Percentiles rank a stretch among this genome's conserved stretches.
Conservation (phyloP, 2,888 invertebrate species). For the Diadromus collaris region DNA sequence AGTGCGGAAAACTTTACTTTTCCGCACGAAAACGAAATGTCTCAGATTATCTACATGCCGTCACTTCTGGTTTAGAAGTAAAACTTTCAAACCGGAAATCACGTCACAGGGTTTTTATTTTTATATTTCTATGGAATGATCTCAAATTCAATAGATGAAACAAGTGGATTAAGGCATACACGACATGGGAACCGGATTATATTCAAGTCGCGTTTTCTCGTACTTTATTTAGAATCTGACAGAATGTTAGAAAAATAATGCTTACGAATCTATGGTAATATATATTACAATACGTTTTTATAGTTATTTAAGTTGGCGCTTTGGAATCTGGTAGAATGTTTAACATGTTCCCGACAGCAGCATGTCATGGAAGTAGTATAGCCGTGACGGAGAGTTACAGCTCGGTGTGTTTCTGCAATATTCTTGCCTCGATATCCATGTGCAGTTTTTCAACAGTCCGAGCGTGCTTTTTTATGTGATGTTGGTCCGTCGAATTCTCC, state of each 20-base stretch:
- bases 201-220: slow-evolving; percentile 1
- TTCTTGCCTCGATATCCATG: slow-evolving; percentile 88
- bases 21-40: too few relatives aligned
- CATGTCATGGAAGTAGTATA: slow-evolving; percentile 3
- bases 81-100: too few relatives aligned
- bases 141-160: neutral
- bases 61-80: too few relatives aligned
- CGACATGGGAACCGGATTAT: neutral
- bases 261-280: slow-evolving; percentile 31
- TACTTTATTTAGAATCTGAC: slow-evolving; percentile 26
- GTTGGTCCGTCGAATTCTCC: slow-evolving; percentile 80
- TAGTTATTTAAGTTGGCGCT: neutral
- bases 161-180: neutral
- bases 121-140: neutral
- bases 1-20: too few relatives aligned
- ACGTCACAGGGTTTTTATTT: neutral
- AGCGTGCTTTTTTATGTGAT: slow-evolving; percentile 91
- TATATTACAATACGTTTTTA: slow-evolving; percentile 17
- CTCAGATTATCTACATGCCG: too few relatives aligned
- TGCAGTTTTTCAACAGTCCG: slow-evolving; percentile 94
- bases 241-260: slow-evolving; percentile 46
- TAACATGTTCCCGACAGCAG: neutral
- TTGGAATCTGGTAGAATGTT: slow-evolving; percentile 14
- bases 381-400: slow-evolving; percentile 81
- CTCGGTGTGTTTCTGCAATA: slow-evolving; percentile 89